Conservation (phyloP, 1,140 invertebrate species). For the Caenorhabditis remanei region DNA sequence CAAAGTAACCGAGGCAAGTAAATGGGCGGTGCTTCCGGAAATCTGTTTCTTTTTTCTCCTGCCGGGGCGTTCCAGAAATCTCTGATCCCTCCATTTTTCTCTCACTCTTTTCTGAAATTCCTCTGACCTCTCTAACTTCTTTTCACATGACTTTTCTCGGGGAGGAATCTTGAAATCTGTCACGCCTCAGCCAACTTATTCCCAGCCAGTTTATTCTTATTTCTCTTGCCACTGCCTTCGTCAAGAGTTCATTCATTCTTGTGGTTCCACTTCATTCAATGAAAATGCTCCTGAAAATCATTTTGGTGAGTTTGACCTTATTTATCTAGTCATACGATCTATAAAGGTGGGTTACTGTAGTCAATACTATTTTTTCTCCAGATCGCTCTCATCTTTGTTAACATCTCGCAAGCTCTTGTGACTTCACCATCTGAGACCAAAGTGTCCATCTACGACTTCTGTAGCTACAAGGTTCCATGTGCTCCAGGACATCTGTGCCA, state of each 20-base stretch:
- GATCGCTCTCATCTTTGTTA: not conserved
- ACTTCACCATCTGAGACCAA: slow-evolving; percentile 18
- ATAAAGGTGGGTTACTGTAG: not conserved
- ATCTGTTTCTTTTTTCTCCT: no score
- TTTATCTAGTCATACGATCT: no score
- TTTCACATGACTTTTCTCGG: no score
- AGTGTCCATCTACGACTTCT: slow-evolving; percentile 42
- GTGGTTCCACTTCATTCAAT: not conserved
- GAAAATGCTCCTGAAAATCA: not conserved
- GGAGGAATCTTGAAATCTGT: no score
- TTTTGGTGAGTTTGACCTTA: not conserved
- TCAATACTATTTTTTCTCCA: not conserved
- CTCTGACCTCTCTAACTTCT: no score
- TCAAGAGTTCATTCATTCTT: not conserved
- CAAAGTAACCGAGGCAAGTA: no score
- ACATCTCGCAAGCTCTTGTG: not conserved
- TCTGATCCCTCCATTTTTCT: no score
- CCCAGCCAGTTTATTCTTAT: no score
- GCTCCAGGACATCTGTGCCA: slow-evolving; percentile 35
- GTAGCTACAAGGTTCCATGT: slow-evolving; percentile 10
- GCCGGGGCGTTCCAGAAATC: no score
- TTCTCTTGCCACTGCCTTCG: not conserved
- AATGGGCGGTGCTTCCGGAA: no score
- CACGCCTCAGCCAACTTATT: no score
- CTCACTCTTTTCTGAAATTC: no score